Percentiles rank a stretch among this genome's conserved stretches.
phyloP scores from a whole-genome alignment of 2,113 vertebrate species.

The Equus przewalskii region DNA sequence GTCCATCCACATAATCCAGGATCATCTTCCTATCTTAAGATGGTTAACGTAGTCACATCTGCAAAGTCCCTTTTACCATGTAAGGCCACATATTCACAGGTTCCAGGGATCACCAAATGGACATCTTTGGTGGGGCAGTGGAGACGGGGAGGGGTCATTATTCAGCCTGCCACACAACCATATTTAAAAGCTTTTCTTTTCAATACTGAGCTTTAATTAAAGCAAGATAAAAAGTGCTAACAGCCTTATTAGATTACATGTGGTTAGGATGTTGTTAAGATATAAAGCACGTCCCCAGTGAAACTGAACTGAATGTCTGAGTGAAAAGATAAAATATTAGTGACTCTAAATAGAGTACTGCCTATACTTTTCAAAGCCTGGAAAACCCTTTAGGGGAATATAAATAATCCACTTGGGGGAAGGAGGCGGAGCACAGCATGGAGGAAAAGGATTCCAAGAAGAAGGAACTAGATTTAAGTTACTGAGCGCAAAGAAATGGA shows the following conservation, averaged over 20 bases:
- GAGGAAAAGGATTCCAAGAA: background rate
- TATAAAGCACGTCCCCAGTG: background rate
- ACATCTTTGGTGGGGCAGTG: background rate
- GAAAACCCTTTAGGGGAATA: background rate
- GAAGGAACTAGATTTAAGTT: background rate
- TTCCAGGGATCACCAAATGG: background rate
- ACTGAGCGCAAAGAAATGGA: background rate
- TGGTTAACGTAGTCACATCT: background rate
- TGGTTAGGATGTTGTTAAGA: background rate
- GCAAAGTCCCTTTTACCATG: background rate
- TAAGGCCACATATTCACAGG: background rate
- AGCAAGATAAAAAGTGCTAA: background rate
- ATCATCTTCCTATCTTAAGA: background rate
- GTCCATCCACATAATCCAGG: no score
- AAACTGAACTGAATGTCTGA: background rate
- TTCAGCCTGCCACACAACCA: background rate
- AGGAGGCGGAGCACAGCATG: background rate
- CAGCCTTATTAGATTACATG: background rate
- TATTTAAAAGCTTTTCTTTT: background rate
- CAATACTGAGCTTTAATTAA: background rate
- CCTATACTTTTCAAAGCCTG: background rate
- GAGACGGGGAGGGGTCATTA: rapidly evolving
- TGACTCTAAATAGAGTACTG: background rate
- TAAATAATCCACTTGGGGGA: background rate
- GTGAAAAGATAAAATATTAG: constrained; percentile 23